These are phyloP conservation scores for Coenonympha glycerion DNA, from an alignment of 2,888 invertebrate genomes.

Conservation along the genomic window DNA sequence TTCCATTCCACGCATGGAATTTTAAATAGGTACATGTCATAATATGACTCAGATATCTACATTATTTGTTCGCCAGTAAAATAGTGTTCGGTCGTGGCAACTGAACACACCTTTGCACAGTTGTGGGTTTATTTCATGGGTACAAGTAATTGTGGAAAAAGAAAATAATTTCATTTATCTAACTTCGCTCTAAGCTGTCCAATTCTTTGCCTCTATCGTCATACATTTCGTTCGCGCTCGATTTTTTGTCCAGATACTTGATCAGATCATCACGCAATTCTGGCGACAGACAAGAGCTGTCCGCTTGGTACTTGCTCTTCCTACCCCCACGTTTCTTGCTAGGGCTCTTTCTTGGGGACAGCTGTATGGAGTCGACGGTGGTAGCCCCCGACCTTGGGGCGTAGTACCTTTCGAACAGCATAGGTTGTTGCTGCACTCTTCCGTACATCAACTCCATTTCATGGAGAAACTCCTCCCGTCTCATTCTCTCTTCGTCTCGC, in stretches of 20 bases:
- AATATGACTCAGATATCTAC: too few relatives aligned
- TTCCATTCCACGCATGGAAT: too few relatives aligned
- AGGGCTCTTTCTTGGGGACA: slow-evolving; percentile 54
- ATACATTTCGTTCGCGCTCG: slow-evolving; percentile 32
- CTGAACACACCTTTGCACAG: too few relatives aligned
- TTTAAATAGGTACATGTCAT: too few relatives aligned
- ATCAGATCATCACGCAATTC: slow-evolving; percentile 49
- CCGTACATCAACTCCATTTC: slow-evolving; percentile 84
- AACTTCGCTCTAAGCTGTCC: slow-evolving; percentile 43
- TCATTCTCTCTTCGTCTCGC: slow-evolving; percentile 80
- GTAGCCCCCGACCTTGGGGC: slow-evolving; percentile 67
- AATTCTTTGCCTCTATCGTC: slow-evolving; percentile 44
- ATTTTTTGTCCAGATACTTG: slow-evolving; percentile 51
- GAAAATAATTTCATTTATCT: neutral
- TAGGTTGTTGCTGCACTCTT: slow-evolving; percentile 81
- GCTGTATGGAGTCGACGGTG: slow-evolving; percentile 47
- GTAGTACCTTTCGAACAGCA: slow-evolving; percentile 82
- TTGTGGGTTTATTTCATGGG: too few relatives aligned
- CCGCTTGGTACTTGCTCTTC: slow-evolving; percentile 42
- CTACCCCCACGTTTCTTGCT: slow-evolving; percentile 43
- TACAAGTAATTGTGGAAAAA: too few relatives aligned
- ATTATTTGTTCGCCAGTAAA: too few relatives aligned
- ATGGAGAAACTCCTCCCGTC: slow-evolving; percentile 80
- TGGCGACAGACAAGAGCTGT: slow-evolving; percentile 50
- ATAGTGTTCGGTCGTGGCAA: too few relatives aligned